These are phyloP conservation scores for Limnothrissa miodon DNA, from an alignment of 2,113 vertebrate genomes.

Conservation along the genomic window DNA sequence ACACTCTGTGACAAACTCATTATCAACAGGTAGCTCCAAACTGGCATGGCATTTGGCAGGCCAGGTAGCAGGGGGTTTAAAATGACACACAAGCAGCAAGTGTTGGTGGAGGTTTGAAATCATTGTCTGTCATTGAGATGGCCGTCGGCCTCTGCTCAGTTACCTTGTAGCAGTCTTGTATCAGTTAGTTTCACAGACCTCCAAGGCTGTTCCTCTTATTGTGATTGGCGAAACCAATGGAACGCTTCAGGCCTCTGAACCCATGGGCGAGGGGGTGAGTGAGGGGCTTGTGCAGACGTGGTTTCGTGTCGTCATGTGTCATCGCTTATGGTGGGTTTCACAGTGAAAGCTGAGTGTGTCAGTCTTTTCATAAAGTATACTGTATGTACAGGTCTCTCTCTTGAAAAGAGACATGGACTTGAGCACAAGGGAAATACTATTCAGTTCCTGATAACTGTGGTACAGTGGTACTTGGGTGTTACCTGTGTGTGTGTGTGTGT, in stretches of 20 bases:
- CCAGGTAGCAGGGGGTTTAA: not conserved
- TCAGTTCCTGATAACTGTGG: not conserved
- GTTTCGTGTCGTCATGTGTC: not conserved
- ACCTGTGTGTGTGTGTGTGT: conserved; percentile 20
- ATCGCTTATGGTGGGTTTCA: conserved; percentile 32
- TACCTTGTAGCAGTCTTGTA: too few species aligned
- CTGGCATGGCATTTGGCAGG: not conserved
- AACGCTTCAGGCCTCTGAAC: not conserved
- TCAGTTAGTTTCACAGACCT: too few species aligned
- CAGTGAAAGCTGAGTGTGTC: conserved; percentile 37
- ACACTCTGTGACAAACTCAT: not conserved
- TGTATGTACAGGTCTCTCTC: conserved; percentile 33
- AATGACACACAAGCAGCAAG: not conserved
- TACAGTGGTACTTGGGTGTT: conserved; percentile 14
- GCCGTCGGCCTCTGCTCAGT: not conserved
- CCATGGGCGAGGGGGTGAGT: not conserved
- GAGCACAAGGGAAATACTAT: conserved; percentile 1
- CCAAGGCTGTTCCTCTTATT: not conserved
- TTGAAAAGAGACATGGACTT: conserved; percentile 22
- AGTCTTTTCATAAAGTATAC: conserved; percentile 32
- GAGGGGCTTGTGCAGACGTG: not conserved
- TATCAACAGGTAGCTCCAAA: not conserved
- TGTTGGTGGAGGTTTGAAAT: not conserved
- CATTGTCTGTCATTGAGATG: not conserved
- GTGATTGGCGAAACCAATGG: not conserved